Percentiles rank a stretch among this genome's conserved stretches.
Evolutionary conservation across 2,797 vertebrate species (phyloP).

Genomic region (Xiphophorus birchmanni): DNA sequence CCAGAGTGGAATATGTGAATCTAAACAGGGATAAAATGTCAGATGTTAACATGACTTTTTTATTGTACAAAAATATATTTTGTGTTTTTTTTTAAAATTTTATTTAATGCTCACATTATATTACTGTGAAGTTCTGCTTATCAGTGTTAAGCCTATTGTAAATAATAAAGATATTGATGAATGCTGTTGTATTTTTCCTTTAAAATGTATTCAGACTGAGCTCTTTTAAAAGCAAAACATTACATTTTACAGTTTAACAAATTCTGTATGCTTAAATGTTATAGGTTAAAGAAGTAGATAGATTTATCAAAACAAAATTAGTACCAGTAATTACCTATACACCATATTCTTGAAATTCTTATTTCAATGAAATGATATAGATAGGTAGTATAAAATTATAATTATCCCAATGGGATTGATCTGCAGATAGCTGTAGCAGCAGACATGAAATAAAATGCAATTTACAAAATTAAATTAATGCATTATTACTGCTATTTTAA

Average conservation of each 20-base stretch:
- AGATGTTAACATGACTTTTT: conserved; percentile 87
- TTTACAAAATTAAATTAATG: neutral
- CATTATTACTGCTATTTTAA: neutral
- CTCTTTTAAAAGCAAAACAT: neutral
- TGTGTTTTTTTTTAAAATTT: conserved; percentile 87
- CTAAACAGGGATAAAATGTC: conserved; percentile 83
- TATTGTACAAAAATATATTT: conserved; percentile 91
- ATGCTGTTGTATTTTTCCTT: conserved; percentile 32
- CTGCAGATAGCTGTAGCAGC: neutral
- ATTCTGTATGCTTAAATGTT: neutral
- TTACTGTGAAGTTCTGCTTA: conserved; percentile 99
- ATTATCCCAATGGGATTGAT: neutral
- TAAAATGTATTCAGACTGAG: neutral
- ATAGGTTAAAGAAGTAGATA: neutral
- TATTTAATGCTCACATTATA: conserved; percentile 99
- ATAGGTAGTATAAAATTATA: neutral
- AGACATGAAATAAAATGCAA: neutral
- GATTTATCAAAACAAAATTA: neutral
- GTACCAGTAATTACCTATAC: neutral
- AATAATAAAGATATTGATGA: conserved; percentile 89
- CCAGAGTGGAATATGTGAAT: conserved; percentile 83
- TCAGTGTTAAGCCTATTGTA: conserved; percentile 99
- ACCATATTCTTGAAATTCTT: neutral
- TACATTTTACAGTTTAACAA: neutral
- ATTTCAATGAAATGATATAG: neutral